Percentiles rank a stretch among this genome's conserved stretches.
Evolutionary conservation across 2,888 invertebrate genomes (phyloP).

Genomic region (Eudasyphora cyanicolor): DNA sequence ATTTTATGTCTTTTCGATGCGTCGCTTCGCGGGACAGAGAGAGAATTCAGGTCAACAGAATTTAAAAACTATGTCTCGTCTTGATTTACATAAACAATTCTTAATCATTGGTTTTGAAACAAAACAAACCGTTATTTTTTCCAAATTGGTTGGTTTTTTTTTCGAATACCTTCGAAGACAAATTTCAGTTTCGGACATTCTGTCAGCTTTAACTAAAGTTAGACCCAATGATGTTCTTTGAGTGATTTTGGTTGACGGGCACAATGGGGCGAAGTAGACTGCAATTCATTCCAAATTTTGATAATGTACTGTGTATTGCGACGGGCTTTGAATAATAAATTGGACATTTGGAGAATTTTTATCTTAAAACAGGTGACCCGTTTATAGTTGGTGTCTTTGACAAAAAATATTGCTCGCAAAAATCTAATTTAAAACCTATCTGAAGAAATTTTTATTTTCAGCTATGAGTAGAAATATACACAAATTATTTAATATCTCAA

Average conservation of each 20-base stretch:
- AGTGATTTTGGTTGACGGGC: neutral
- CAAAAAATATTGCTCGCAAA: no score
- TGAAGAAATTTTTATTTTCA: no score
- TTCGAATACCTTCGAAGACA: neutral
- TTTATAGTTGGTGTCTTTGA: no score
- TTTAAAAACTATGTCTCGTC: neutral
- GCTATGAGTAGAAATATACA: no score
- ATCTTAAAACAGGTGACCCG: no score
- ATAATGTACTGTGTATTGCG: no score
- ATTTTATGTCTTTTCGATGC: constrained; percentile 30
- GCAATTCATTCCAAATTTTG: no score
- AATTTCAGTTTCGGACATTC: neutral
- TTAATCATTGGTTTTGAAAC: neutral
- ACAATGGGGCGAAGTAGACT: neutral
- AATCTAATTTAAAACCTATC: no score
- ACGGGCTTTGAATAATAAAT: no score
- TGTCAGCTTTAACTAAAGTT: neutral
- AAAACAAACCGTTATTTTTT: constrained; percentile 20
- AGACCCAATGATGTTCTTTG: neutral
- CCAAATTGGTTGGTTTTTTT: neutral
- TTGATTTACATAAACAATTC: constrained; percentile 31
- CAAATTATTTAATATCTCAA: no score
- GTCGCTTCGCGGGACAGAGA: neutral
- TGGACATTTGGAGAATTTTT: no score
- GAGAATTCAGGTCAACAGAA: constrained; percentile 1